Evolutionary conservation across 2,888 invertebrate genomes (phyloP), one percentile per base, ranked within the genome.

Genomic region (Athalia cordata): DNA sequence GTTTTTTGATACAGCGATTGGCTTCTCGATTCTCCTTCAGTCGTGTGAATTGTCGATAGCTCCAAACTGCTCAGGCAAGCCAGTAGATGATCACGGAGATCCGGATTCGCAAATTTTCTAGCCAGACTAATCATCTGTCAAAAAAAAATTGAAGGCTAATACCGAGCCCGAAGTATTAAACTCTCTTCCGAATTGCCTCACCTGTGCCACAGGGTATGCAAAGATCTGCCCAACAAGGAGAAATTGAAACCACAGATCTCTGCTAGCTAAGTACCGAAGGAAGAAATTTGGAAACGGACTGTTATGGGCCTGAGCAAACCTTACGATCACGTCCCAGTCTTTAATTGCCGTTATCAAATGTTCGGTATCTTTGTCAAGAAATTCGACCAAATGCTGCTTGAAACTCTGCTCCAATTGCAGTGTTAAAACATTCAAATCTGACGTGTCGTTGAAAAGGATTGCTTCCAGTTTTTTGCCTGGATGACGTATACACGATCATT

Each of bases 161-260:
- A 29, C 29, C 29, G 2, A 29, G 29, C 29, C 29, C 2, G 29
- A 29, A 29, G 29, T 29, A 29, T 29, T 29, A 29, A 29, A 29
- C 29, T 29, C 29, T 29, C 29, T 29, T 29, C 2, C 29, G 29
- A 29, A 29, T 29, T 29, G 29, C 29, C 29, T 29, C 43, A 94
- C 93, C 89, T 94, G 93, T 9, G 91, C 90, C 15, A 93, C 85
- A 0, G 96, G 94, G 86, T 95, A 94, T 78, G 94, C 92, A 83
- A 94, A 94, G 49, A 95, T 93, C 83, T 96, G 94, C 0, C 93
- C 92, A 59, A 94, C 93, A 43, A 95, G 89, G 11, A 95, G 87
- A 84, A 96, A 94, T 72, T 93, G 93, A 85, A 95, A 93, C 95
- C 96, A 96, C 75, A 93, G 91, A 87, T 95, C 93, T 0, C 90